phyloP scores from a whole-genome alignment of 1,140 invertebrate genomes.

The Cardiocondyla obscurior region DNA sequence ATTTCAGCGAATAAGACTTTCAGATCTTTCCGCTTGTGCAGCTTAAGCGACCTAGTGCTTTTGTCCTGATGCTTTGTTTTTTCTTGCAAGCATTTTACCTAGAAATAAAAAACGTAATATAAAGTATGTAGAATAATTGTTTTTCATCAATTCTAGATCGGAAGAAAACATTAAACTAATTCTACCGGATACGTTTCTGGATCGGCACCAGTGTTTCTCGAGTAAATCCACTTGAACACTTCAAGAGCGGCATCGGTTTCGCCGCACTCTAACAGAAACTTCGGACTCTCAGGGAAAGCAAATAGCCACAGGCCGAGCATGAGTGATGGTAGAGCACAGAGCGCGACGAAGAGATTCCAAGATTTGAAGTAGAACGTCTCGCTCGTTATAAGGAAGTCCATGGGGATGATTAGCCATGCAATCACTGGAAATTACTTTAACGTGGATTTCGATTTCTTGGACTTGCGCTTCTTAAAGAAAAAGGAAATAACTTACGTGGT shows the following conservation, averaged over 20 bases:
- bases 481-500: slow-evolving; percentile 84
- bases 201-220: slow-evolving; percentile 88
- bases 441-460: background rate
- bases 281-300: slow-evolving; percentile 93
- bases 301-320: slow-evolving; percentile 88
- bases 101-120: background rate
- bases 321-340: slow-evolving; percentile 87
- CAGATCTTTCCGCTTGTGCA: slow-evolving; percentile 88
- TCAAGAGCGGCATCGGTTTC: slow-evolving; percentile 89
- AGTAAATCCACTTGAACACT: slow-evolving; percentile 88
- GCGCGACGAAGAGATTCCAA: slow-evolving; percentile 90
- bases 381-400: slow-evolving; percentile 85
- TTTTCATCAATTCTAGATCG: background rate
- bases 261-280: slow-evolving; percentile 91
- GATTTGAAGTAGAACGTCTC: slow-evolving; percentile 87
- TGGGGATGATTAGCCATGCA: slow-evolving; percentile 89
- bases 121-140: background rate
- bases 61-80: slow-evolving; percentile 84
- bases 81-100: slow-evolving; percentile 88
- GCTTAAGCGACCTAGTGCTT: slow-evolving; percentile 74
- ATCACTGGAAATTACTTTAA: slow-evolving; percentile 83
- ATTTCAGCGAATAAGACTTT: slow-evolving; percentile 87
- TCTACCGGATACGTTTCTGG: slow-evolving; percentile 88
- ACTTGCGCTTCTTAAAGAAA: background rate
- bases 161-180: slow-evolving; percentile 29